These are phyloP conservation scores for Agrypnia vestita DNA, from an alignment of 1,140 invertebrate genomes.

Conservation along the genomic window DNA sequence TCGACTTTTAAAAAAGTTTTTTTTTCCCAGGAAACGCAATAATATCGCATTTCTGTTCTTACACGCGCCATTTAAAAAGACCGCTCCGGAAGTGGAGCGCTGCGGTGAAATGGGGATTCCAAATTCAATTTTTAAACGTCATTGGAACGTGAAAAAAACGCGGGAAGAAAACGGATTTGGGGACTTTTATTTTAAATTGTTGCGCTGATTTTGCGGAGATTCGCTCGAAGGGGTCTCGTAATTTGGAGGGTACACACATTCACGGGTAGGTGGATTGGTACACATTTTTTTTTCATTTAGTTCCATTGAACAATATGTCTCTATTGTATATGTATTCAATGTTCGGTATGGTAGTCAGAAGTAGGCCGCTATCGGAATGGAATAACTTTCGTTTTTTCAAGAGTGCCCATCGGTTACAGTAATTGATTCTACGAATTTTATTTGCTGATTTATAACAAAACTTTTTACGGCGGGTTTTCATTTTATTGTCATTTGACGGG, in stretches of 20 bases:
- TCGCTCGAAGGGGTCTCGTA: conserved; percentile 33
- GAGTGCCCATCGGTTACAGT: too few relatives aligned
- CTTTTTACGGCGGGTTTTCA: too few relatives aligned
- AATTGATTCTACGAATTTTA: too few relatives aligned
- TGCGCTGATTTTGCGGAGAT: conserved; percentile 55
- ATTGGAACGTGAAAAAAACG: conserved; percentile 49
- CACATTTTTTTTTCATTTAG: neutral
- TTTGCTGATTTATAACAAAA: too few relatives aligned
- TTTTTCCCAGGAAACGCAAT: conserved; percentile 46
- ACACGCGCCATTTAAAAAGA: conserved; percentile 57
- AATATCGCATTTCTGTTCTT: conserved; percentile 53
- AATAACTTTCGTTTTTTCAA: too few relatives aligned
- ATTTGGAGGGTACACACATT: conserved; percentile 13
- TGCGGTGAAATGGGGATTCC: conserved; percentile 37
- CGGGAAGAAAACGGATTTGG: neutral
- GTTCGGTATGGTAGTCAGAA: too few relatives aligned
- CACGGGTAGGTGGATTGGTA: neutral
- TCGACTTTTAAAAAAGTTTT: conserved; percentile 14
- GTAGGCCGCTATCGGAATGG: too few relatives aligned
- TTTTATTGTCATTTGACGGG: too few relatives aligned
- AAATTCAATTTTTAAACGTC: conserved; percentile 59
- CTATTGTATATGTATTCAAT: too few relatives aligned
- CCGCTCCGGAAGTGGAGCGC: conserved; percentile 42
- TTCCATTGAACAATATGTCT: neutral
- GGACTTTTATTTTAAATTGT: conserved; percentile 47